phyloP scores from a whole-genome alignment of 2,113 vertebrate genomes.

The Philantomba maxwellii region DNA sequence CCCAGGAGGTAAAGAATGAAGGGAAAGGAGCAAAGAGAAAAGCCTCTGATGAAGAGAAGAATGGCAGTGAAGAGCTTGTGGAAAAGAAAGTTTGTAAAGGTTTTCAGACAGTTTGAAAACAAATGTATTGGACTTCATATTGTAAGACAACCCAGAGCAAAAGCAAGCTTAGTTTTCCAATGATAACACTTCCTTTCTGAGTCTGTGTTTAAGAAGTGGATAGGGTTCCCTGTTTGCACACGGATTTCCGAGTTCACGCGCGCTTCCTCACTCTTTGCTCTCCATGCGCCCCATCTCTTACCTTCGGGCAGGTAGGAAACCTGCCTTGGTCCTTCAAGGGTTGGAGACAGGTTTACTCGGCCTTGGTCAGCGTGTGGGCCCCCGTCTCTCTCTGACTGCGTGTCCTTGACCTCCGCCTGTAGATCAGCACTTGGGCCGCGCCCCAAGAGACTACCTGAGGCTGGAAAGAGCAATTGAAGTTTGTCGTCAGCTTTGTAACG shows the following conservation, averaged over 20 bases:
- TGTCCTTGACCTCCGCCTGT: neutral
- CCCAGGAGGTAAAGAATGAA: conserved; percentile 65
- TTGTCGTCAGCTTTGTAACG: neutral
- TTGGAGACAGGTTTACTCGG: neutral
- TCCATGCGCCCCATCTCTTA: neutral
- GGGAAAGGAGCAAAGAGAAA: conserved; percentile 85
- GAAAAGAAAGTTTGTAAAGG: conserved; percentile 99
- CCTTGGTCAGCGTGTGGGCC: too few species aligned
- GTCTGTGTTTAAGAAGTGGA: neutral
- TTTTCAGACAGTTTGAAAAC: conserved; percentile 92
- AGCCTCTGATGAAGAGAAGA: conserved; percentile 72
- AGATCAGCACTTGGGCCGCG: neutral
- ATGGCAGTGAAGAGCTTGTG: conserved; percentile 83
- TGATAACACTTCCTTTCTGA: neutral
- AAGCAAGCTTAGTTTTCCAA: conserved; percentile 39
- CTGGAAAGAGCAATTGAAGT: neutral
- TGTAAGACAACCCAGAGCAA: conserved; percentile 66
- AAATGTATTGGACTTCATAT: conserved; percentile 76
- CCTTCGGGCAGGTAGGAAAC: neutral
- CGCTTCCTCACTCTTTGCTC: neutral
- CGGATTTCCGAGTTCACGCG: neutral
- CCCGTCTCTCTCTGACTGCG: neutral
- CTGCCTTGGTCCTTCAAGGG: neutral
- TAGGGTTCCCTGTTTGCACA: neutral
- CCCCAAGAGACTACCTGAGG: neutral